Evolutionary conservation across 30 jellyfish, hydroid and myxozoan species (phyloP), one percentile per base, ranked within the genome.

Genomic region (Cassiopea andromeda): DNA sequence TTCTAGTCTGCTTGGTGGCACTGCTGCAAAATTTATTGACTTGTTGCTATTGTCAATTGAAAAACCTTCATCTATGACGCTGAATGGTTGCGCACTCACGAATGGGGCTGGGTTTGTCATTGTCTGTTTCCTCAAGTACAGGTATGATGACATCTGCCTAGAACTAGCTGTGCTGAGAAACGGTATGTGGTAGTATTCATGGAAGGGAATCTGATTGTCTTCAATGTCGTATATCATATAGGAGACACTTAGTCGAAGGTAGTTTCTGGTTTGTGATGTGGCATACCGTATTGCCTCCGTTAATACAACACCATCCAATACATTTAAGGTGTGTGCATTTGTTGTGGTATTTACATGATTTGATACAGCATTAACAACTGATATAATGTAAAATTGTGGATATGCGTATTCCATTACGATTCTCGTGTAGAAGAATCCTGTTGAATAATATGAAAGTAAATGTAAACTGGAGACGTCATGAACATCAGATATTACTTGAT

Each of bases 1-100:
- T 48, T 77, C 90, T 19, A 58, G 54, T 2, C 83, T 44, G 73
- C 73, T 82, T 16, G 98, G 85, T 10, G 97, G 98, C 7, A 88
- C 97, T 16, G 84, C 82, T 19, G 97, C 82, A 67, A 50, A 87
- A 60, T 57, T 74, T 27, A 54, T 77, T 1, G 49, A 1, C 15
- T 27, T 64, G 8, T 13, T 2, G 0, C 43, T 27, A 2, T 64
- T 64, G 1, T 27, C 43, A 5, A 0, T 64, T 84, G 79, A 70
- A 16, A 70, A 15, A 2, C 15, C 79, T 70, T 70, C 79, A 1
- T 70, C 79, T 38, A 70, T 0, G 49, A 2, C 50, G 15, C 54
- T 27, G 79, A 70, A 77, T 1, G 86, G 59, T 12, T 0, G 38
- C 1, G 57, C 86, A 27, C 50, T 50, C 16, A 77, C 70, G 70